phyloP scores from a whole-genome alignment of 1,140 invertebrate genomes.

The Micrasema minimum region DNA sequence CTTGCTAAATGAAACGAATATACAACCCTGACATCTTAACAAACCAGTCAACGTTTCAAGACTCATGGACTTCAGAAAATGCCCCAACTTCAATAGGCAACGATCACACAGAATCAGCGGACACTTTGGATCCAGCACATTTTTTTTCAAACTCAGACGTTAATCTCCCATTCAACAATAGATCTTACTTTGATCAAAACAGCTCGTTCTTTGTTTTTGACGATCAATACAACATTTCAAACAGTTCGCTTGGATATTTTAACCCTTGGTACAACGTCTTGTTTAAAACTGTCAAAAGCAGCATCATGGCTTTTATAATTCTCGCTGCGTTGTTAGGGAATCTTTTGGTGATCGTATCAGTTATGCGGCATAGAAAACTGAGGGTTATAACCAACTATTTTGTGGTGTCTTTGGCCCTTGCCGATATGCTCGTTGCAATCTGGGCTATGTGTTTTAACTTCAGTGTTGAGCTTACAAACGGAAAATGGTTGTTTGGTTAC shows the following conservation, averaged over 20 bases:
- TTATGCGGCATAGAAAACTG: constrained; percentile 86
- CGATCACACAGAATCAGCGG: constrained; percentile 34
- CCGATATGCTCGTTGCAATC: constrained; percentile 91
- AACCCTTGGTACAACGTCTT: constrained; percentile 59
- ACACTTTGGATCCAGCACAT: constrained; percentile 3
- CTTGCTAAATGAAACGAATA: constrained; percentile 48
- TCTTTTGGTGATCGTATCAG: constrained; percentile 86
- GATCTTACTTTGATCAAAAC: constrained; percentile 45
- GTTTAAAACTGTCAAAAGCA: constrained; percentile 74
- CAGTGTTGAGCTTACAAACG: constrained; percentile 83
- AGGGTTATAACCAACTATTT: constrained; percentile 95
- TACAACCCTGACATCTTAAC: constrained; percentile 36
- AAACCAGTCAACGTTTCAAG: constrained; percentile 41
- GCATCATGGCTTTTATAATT: constrained; percentile 86
- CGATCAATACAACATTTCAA: constrained; percentile 39
- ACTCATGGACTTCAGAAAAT: constrained; percentile 37
- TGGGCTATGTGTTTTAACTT: constrained; percentile 96
- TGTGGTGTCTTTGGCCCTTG: constrained; percentile 89
- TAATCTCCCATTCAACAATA: constrained; percentile 34
- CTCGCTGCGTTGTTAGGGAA: constrained; percentile 88
- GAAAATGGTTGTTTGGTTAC: constrained; percentile 88
- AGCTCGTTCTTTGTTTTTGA: constrained; percentile 41
- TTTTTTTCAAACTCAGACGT: constrained; percentile 34
- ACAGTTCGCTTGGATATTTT: background rate
- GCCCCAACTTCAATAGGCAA: constrained; percentile 19